Conservation (phyloP, 2,797 vertebrate species). For the Eulemur coronatus region DNA sequence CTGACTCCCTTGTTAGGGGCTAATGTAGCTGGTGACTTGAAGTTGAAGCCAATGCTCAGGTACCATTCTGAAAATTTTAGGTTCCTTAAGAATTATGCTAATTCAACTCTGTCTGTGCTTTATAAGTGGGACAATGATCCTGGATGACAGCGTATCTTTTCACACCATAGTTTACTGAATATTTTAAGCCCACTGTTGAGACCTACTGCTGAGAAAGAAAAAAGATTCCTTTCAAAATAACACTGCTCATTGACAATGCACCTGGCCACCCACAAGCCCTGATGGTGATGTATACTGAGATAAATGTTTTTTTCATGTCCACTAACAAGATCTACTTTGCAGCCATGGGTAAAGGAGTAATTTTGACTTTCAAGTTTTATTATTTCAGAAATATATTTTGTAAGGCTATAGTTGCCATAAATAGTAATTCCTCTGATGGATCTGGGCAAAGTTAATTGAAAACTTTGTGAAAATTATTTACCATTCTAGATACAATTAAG, state of each 20-base stretch:
- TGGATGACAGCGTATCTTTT: not conserved
- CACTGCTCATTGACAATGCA: not conserved
- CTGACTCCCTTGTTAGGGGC: not conserved
- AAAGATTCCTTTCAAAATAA: not conserved
- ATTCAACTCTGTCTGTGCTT: not conserved
- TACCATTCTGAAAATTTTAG: not conserved
- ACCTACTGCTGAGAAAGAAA: not conserved
- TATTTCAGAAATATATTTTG: not conserved
- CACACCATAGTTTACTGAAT: not conserved
- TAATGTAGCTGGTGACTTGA: not conserved
- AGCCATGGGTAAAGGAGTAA: not conserved
- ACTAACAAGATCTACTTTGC: not conserved
- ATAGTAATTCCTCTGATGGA: not conserved
- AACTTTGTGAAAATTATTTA: not conserved
- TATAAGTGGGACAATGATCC: not conserved
- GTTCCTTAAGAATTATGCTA: not conserved
- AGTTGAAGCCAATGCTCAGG: not conserved
- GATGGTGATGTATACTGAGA: not conserved
- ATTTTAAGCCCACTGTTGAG: not conserved
- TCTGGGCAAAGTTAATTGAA: not conserved
- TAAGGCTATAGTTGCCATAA: not conserved
- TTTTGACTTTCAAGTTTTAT: not conserved
- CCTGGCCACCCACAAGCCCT: not conserved
- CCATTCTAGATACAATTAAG: not conserved
- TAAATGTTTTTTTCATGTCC: not conserved